Conservation (phyloP, 2,888 invertebrate species). For the Cremastinae sp. region DNA sequence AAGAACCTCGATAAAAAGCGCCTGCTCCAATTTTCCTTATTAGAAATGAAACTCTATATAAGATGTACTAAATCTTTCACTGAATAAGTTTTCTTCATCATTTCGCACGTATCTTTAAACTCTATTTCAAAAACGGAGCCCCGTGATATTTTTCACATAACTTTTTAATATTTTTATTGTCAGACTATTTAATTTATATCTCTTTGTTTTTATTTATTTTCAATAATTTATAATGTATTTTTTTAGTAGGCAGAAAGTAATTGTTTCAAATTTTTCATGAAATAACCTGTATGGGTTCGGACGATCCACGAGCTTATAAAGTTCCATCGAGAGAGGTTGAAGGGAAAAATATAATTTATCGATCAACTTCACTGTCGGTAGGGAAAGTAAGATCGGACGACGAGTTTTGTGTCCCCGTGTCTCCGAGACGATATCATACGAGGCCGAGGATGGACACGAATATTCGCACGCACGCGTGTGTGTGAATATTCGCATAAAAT, state of each 20-base stretch:
- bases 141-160: not conserved
- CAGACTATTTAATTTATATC: too few species aligned
- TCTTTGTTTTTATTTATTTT: too few species aligned
- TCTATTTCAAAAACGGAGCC: too few species aligned
- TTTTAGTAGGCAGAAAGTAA: too few species aligned
- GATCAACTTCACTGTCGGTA: conserved; percentile 61
- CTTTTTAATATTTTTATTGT: not conserved
- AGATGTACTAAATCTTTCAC: too few species aligned
- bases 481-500: not conserved
- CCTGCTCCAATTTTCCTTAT: conserved; percentile 11
- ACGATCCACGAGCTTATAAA: not conserved
- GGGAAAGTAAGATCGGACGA: conserved; percentile 64
- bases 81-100: too few species aligned
- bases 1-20: conserved; percentile 5
- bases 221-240: too few species aligned
- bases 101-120: too few species aligned
- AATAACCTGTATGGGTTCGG: not conserved
- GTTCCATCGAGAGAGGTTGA: not conserved
- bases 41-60: not conserved
- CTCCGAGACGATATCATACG: not conserved
- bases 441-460: not conserved
- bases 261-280: too few species aligned
- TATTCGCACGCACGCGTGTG: conserved; percentile 10
- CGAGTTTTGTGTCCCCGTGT: conserved; percentile 19
- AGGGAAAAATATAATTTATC: conserved; percentile 39